Evolutionary conservation across 2,113 vertebrate genomes (phyloP), one percentile per base, ranked within the genome.

Genomic region (Oreochromis niloticus): DNA sequence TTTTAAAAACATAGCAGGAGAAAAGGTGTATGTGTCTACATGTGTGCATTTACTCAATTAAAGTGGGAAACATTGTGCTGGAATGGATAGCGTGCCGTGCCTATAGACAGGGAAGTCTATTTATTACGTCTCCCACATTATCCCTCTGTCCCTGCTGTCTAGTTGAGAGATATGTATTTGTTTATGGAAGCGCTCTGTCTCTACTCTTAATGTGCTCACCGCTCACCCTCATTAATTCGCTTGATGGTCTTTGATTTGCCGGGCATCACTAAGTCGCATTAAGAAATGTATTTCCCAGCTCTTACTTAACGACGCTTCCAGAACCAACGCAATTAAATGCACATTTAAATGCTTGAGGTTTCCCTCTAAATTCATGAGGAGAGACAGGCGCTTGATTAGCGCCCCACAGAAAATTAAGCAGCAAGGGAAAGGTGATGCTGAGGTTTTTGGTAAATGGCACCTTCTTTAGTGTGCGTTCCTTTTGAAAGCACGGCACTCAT

Each of bases 261-360:
- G 92, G 95, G 95, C 95, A 96, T 96, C 94, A 90, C 94, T 95
- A 96, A 95, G 94, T 95, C 92, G 89, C 95, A 96, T 96, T 96
- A 96, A 94, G 94, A 95, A 95, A 94, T 94, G 94, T 92, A 92
- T 96, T 96, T 96, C 89, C 80, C 89, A 84, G 93, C 94, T 93
- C 94, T 95, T 94, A 92, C 94, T 96, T 95, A 96, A 96, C 91
- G 93, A 94, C 80, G 88, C 94, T 91, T 94, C 95, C 90, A 93
- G 92, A 95, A 94, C 93, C 92, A 87, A 86, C 32, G 93, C 95
- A 96, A 96, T 96, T 96, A 96, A 96, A 94, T 91, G 89, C 93
- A 88, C 93, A 93, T 95, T 93, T 94, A 91, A 91, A 92, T 75
- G 91, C 92, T 92, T 4, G 27, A 90, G 92, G 92, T 91, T 89